Conservation (phyloP, 2,113 vertebrate species). For the Martes martes region DNA sequence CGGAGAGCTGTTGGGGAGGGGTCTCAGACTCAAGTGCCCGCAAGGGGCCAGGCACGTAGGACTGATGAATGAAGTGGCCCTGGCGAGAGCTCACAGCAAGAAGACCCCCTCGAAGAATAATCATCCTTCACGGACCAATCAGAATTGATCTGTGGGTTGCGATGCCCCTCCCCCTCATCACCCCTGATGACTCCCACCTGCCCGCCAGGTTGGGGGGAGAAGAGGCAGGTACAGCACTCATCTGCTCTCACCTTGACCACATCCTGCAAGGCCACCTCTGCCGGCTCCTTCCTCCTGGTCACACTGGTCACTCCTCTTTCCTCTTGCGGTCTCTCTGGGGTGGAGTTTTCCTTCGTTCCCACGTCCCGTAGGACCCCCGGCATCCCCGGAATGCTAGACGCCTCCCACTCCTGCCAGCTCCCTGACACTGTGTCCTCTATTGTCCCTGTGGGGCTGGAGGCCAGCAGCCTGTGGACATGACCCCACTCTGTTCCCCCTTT, state of each 20-base stretch:
- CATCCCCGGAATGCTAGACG: neutral
- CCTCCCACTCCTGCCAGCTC: neutral
- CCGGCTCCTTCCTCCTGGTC: neutral
- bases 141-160: neutral
- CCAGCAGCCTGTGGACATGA: neutral
- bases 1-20: neutral
- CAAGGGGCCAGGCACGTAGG: neutral
- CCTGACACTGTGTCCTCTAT: neutral
- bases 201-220: neutral
- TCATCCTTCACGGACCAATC: neutral
- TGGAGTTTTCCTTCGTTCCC: neutral
- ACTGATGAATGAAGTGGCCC: neutral
- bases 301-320: neutral
- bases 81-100: neutral
- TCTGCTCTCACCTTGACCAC: conserved; percentile 46
- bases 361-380: neutral
- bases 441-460: neutral
- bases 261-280: neutral
- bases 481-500: neutral
- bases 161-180: neutral
- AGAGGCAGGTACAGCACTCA: neutral
- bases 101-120: neutral
- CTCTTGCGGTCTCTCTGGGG: conserved; percentile 21
- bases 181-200: neutral
- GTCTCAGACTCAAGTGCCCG: neutral